Percentiles rank a stretch among this genome's conserved stretches.
Evolutionary conservation across 2,113 vertebrate genomes (phyloP).

Genomic region (Rhea pennata): DNA sequence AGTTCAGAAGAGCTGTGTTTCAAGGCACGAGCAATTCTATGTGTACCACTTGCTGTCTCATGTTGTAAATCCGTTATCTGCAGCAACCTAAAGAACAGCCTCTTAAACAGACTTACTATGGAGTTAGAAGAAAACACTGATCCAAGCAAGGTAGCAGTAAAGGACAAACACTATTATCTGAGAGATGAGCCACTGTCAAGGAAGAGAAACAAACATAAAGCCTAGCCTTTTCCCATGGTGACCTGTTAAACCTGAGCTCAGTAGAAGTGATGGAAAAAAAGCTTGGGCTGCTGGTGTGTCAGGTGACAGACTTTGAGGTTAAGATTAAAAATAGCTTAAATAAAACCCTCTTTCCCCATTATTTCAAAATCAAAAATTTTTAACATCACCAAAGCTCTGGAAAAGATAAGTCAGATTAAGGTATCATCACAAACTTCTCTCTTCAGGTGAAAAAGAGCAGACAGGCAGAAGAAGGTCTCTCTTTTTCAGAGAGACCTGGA

Average conservation of each 20-base stretch:
- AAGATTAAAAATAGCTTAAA: neutral
- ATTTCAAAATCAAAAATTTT: neutral
- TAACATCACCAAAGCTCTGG: neutral
- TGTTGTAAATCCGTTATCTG: neutral
- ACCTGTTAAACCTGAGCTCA: neutral
- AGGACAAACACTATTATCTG: neutral
- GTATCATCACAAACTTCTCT: neutral
- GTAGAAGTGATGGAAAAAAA: neutral
- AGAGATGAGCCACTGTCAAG: neutral
- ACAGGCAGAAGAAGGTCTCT: neutral
- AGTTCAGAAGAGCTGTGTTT: conserved; percentile 12
- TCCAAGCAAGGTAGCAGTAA: neutral
- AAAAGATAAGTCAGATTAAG: neutral
- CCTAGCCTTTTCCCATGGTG: neutral
- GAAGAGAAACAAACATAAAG: neutral
- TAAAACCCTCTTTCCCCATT: accelerated
- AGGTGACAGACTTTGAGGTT: neutral
- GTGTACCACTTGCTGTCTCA: neutral
- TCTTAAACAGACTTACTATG: neutral
- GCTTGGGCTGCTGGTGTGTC: neutral
- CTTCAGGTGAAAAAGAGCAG: neutral
- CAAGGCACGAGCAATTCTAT: neutral
- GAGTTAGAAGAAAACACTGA: conserved; percentile 23
- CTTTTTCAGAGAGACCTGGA: no score
- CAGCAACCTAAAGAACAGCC: neutral